phyloP scores from a whole-genome alignment of 2,888 invertebrate species.

The Slavum lentiscoides region DNA sequence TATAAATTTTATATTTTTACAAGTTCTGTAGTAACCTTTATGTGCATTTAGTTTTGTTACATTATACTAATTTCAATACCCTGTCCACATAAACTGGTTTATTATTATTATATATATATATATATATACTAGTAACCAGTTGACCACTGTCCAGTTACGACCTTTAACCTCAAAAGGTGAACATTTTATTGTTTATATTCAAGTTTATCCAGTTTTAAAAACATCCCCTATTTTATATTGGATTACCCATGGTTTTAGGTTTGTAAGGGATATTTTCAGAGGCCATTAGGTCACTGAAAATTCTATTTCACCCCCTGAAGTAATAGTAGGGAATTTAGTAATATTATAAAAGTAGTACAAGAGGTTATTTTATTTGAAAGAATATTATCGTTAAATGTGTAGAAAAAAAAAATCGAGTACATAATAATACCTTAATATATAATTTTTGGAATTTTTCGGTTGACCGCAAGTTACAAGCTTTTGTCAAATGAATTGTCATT shows the following conservation, averaged over 20 bases:
- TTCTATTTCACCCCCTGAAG: background rate
- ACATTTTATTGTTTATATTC: conserved; percentile 36
- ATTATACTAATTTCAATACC: background rate
- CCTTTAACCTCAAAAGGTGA: conserved; percentile 33
- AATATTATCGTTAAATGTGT: too few species aligned
- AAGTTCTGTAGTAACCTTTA: background rate
- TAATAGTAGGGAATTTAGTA: background rate
- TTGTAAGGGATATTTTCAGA: background rate
- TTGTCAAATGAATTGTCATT: too few species aligned
- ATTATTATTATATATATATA: too few species aligned
- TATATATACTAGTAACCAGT: too few species aligned
- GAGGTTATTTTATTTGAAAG: too few species aligned
- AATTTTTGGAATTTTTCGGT: too few species aligned
- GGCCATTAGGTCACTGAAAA: background rate
- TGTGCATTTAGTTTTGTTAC: background rate
- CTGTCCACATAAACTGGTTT: conserved; percentile 13
- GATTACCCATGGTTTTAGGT: background rate
- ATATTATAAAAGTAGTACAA: too few species aligned
- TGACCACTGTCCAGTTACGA: conserved; percentile 35
- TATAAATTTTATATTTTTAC: background rate
- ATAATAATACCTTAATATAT: too few species aligned
- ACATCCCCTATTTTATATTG: background rate
- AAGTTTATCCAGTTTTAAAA: conserved; percentile 37
- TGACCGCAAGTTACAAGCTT: too few species aligned
- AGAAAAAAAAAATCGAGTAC: too few species aligned